These are phyloP conservation scores for Babyrousa celebensis DNA, from an alignment of 2,797 vertebrate species.

Conservation along the genomic window DNA sequence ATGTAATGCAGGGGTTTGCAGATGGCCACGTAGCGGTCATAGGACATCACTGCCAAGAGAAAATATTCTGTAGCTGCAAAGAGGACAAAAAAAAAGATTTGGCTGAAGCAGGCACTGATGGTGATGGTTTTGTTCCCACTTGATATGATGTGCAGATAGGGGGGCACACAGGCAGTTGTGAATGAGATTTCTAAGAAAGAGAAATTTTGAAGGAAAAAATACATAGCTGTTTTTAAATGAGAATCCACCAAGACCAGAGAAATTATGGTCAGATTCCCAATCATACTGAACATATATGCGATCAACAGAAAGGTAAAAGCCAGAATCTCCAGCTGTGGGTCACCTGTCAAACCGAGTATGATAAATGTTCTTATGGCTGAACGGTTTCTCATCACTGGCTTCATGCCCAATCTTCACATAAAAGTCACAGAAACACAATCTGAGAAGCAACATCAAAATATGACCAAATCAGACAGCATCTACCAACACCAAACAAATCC, in stretches of 20 bases:
- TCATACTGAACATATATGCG: background rate
- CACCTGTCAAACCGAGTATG: background rate
- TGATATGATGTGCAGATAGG: too few species aligned
- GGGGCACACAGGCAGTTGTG: too few species aligned
- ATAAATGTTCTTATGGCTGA: background rate
- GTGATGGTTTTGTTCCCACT: too few species aligned
- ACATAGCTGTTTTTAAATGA: constrained; percentile 2
- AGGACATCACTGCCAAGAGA: too few species aligned
- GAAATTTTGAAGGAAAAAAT: too few species aligned
- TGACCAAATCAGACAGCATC: background rate
- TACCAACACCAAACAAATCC: background rate
- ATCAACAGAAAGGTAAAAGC: background rate
- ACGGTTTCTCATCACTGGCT: background rate
- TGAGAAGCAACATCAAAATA: background rate
- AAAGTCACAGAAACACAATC: background rate
- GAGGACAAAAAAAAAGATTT: too few species aligned
- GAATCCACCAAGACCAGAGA: background rate
- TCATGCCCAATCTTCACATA: background rate
- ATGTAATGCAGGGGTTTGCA: too few species aligned
- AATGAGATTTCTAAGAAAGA: too few species aligned
- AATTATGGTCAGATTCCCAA: background rate
- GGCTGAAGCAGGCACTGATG: too few species aligned
- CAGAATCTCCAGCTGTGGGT: background rate
- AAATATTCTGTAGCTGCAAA: too few species aligned
- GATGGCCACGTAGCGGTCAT: too few species aligned